Percentiles rank a stretch among this genome's conserved stretches.
These are phyloP conservation scores for Alosa sapidissima DNA, from an alignment of 2,797 vertebrate species.

Conservation along the genomic window DNA sequence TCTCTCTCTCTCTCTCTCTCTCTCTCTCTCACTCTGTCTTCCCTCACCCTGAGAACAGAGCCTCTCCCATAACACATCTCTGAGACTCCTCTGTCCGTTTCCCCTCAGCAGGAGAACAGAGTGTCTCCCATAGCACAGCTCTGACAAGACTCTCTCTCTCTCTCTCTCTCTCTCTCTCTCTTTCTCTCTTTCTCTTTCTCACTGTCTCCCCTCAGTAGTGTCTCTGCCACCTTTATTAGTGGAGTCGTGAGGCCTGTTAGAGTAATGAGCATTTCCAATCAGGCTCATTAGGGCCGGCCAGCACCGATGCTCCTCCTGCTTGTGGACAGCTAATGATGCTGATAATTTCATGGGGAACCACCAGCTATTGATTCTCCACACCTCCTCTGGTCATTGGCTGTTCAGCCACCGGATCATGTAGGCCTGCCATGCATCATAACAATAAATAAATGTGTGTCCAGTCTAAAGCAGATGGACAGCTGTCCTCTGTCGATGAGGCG, in stretches of 20 bases:
- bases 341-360: conserved; percentile 6
- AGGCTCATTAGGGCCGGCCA: background rate
- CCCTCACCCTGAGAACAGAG: too few relatives aligned
- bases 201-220: too few relatives aligned
- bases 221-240: background rate
- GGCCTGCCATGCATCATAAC: background rate
- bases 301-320: background rate
- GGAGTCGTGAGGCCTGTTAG: background rate
- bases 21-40: too few relatives aligned
- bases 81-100: too few relatives aligned
- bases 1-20: too few relatives aligned
- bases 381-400: background rate
- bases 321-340: background rate
- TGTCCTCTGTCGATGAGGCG: background rate
- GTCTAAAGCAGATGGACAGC: background rate
- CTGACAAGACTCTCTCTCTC: too few relatives aligned
- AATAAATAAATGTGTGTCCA: background rate
- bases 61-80: too few relatives aligned
- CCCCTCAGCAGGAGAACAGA: too few relatives aligned
- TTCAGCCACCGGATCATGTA: background rate
- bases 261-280: background rate
- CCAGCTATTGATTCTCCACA: background rate
- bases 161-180: too few relatives aligned
- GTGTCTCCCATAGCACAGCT: too few relatives aligned
- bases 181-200: too few relatives aligned